phyloP scores from a whole-genome alignment of 1,140 invertebrate species.

The Phymorhynchus buccinoides region DNA sequence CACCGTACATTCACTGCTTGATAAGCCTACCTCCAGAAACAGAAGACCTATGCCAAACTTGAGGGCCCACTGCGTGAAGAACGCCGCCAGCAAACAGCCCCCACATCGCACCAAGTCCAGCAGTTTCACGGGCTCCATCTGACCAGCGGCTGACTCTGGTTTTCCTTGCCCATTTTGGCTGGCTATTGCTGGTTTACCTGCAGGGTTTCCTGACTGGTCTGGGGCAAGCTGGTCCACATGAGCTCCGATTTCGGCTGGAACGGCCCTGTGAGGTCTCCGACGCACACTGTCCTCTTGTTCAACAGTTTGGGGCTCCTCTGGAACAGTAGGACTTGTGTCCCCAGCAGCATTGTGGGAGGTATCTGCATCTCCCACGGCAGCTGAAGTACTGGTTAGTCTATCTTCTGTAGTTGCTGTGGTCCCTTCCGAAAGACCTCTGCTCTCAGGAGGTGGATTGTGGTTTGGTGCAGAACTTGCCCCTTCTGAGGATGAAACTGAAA shows the following conservation, averaged over 20 bases:
- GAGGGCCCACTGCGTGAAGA: conserved; percentile 48
- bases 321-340: neutral
- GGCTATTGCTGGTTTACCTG: neutral
- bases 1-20: too few species aligned
- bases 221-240: neutral
- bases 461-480: neutral
- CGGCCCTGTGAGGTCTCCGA: neutral
- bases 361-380: neutral
- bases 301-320: neutral
- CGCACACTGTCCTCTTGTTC: neutral
- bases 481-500: neutral
- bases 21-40: conserved; percentile 49
- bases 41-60: conserved; percentile 42
- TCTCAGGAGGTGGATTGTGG: neutral
- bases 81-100: conserved; percentile 47
- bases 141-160: neutral
- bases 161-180: neutral
- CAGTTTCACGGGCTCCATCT: neutral
- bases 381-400: too few species aligned
- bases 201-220: neutral
- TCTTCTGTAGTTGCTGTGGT: neutral
- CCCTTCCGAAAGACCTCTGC: neutral
- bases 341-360: neutral
- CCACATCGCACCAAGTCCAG: conserved; percentile 48
- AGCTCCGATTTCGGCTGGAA: neutral